Evolutionary conservation across 2,888 invertebrate genomes (phyloP), one percentile per base, ranked within the genome.

Genomic region (Hecatera dysodea): DNA sequence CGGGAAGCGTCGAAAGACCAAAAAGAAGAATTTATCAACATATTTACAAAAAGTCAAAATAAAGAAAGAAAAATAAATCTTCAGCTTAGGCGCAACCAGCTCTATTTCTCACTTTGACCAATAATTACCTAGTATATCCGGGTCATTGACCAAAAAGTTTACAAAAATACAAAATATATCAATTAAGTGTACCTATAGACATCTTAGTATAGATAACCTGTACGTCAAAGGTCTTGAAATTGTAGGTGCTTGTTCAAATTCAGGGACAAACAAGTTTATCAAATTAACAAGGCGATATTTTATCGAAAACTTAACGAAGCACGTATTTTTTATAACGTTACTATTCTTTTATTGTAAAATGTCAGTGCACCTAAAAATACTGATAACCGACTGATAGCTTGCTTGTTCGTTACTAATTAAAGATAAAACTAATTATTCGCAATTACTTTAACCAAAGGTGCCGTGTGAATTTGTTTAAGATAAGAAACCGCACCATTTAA

Each of bases 231-330:
- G 46, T 48, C 48, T 12, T 12, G 27, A 27, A 57, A n/a, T 29
- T 42, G 2, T 29, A 15, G 12, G 8, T 53, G n/a, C 24, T 39
- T 64, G 15, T 53, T n/a, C 19, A 50, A 27, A 52, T 53, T 36
- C n/a, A 29, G 53, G 1, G 39, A 11, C 4, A 57, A 53, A 64
- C 22, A 48, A 44, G 56, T 78, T 63, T 72, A 48, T 55, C n/a
- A 53, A 63, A 78, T n/a, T n/a, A n/a, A 73, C 80, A 66, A 66
- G 57, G 7, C n/a, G 11, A 24, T 19, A 9, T 66, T 61, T 66
- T 52, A 42, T n/a, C 8, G 2, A 29, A 27, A 48, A 57, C 27
- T 27, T 22, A 56, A 44, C 22, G 15, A 46, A 36, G 12, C 17
- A 44, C 39, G 22, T 46, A 36, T 17, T 7, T 36, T 53, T 59